phyloP scores from a whole-genome alignment of 2,797 vertebrate genomes.

The Megalops cyprinoides region DNA sequence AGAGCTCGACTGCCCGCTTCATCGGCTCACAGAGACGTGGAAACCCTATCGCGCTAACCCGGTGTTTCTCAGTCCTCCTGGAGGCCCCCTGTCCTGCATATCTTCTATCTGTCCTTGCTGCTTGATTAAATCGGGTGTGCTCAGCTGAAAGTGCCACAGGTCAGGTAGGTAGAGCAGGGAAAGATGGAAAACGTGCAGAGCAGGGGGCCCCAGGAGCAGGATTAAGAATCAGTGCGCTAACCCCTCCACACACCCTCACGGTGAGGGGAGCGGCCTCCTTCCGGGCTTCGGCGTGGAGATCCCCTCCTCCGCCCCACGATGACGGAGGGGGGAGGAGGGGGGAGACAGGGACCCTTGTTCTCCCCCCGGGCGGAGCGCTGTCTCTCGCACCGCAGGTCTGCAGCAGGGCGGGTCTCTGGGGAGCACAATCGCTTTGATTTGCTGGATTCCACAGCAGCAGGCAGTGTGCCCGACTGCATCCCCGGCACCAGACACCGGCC shows the following conservation, averaged over 20 bases:
- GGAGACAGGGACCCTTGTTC: neutral
- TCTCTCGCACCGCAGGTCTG: neutral
- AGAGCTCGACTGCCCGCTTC: too few relatives aligned
- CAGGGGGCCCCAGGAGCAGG: too few relatives aligned
- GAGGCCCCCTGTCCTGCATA: too few relatives aligned
- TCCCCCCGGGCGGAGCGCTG: neutral
- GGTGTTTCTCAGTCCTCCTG: too few relatives aligned
- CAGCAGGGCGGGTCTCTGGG: neutral
- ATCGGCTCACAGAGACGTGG: neutral
- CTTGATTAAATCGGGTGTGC: too few relatives aligned
- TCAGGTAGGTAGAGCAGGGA: too few relatives aligned
- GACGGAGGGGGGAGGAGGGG: neutral
- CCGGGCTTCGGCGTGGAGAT: neutral
- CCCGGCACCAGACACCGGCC: neutral
- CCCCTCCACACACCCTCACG: too few relatives aligned
- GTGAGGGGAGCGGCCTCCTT: too few relatives aligned
- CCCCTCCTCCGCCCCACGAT: neutral
- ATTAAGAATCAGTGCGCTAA: too few relatives aligned
- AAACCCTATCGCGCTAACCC: neutral
- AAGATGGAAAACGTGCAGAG: too few relatives aligned
- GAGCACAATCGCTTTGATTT: neutral
- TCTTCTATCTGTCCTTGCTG: too few relatives aligned
- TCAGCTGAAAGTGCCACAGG: too few relatives aligned
- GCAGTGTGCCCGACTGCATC: slow-evolving; percentile 7
- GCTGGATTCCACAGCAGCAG: slow-evolving; percentile 5